Evolutionary conservation across 2,888 invertebrate species (phyloP).

Genomic region (Cosmorhoe ocellata): DNA sequence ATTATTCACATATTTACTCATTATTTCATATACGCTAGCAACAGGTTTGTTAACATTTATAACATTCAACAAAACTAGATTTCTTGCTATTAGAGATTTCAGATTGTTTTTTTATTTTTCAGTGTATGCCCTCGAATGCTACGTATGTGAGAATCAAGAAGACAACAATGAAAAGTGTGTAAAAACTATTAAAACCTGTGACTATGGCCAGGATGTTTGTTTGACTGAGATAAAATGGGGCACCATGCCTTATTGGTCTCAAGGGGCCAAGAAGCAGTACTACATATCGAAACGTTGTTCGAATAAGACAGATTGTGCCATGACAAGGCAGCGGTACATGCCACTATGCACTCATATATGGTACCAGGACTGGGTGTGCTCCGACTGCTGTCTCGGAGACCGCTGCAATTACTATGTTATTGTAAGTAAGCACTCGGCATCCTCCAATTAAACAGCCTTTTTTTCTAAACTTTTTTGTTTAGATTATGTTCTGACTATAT

Average conservation of each 20-base stretch:
- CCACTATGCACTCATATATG: conserved; percentile 93
- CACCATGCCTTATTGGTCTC: conserved; percentile 97
- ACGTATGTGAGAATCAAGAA: conserved; percentile 96
- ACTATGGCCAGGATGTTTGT: conserved; percentile 92
- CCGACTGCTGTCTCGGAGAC: conserved; percentile 97
- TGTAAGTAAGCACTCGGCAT: conserved; percentile 85
- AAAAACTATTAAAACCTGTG: conserved; percentile 95
- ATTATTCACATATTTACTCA: conserved; percentile 1
- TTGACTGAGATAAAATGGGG: conserved; percentile 96
- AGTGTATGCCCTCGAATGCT: conserved; percentile 93
- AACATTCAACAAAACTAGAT: background rate
- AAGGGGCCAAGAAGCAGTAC: conserved; percentile 95
- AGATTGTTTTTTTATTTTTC: conserved; percentile 38
- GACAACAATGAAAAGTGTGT: conserved; percentile 96
- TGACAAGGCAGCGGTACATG: conserved; percentile 87
- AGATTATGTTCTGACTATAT: too few relatives aligned
- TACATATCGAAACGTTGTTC: conserved; percentile 96
- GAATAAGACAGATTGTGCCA: conserved; percentile 89
- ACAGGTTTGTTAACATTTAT: conserved; percentile 9
- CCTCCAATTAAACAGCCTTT: too few relatives aligned
- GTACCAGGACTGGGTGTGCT: conserved; percentile 98
- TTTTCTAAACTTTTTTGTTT: too few relatives aligned
- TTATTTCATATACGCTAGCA: conserved; percentile 1
- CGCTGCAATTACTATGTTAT: conserved; percentile 97
- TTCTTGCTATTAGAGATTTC: background rate